Evolutionary conservation across 2,797 vertebrate genomes (phyloP).

Genomic region (Apogon hyalosoma): DNA sequence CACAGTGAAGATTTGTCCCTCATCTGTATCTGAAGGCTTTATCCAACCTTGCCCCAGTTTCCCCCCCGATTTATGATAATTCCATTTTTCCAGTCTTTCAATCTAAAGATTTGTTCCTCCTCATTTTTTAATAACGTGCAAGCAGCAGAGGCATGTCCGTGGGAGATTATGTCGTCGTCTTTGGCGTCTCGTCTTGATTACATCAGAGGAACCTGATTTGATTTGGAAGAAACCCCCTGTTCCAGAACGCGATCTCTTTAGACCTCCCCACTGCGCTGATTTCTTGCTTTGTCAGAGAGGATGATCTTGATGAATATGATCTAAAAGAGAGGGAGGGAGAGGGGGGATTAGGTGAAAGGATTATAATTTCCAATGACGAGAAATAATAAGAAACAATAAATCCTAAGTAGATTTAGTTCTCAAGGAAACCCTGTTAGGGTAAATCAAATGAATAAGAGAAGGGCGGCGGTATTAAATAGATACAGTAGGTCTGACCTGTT

Average conservation of each 20-base stretch:
- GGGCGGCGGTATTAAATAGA: conserved; percentile 72
- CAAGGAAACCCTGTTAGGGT: conserved; percentile 85
- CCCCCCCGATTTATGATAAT: conserved; percentile 81
- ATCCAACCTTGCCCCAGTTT: conserved; percentile 85
- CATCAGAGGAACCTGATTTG: conserved; percentile 82
- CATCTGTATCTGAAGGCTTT: conserved; percentile 80
- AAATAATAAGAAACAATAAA: conserved; percentile 86
- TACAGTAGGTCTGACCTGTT: conserved; percentile 48
- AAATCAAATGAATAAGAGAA: conserved; percentile 78
- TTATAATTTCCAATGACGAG: conserved; percentile 83
- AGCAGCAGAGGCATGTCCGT: conserved; percentile 75
- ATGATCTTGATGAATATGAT: conserved; percentile 84
- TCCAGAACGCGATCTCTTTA: conserved; percentile 61
- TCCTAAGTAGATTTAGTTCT: conserved; percentile 87
- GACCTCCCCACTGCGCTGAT: conserved; percentile 71
- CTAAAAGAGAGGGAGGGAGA: conserved; percentile 69
- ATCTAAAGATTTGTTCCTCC: conserved; percentile 84
- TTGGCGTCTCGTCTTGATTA: conserved; percentile 83
- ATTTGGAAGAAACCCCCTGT: conserved; percentile 80
- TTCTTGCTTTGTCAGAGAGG: conserved; percentile 79
- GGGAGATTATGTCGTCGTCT: conserved; percentile 79
- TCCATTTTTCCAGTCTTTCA: conserved; percentile 84
- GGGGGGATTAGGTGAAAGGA: conserved; percentile 81
- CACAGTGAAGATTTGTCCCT: conserved; percentile 80
- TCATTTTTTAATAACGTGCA: conserved; percentile 82